Conservation (phyloP, 2,113 vertebrate genomes). For the Channa argus region DNA sequence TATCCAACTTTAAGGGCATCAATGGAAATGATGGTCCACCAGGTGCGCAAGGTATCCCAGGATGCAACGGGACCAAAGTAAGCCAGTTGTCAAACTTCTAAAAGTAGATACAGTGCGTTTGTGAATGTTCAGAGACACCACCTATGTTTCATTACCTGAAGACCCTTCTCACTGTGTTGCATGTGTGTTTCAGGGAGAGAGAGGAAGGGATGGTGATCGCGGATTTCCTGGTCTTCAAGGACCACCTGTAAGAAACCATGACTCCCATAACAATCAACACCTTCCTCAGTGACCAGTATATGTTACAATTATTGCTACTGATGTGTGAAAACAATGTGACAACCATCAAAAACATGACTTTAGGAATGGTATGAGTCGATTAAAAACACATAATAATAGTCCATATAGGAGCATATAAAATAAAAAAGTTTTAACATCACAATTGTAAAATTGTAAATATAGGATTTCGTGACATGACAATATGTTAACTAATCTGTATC, state of each 20-base stretch:
- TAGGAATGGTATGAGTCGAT: no score
- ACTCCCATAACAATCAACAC: neutral
- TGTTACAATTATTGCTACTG: neutral
- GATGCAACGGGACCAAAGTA: slow-evolving; percentile 99
- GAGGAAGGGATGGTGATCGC: slow-evolving; percentile 86
- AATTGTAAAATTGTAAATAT: neutral
- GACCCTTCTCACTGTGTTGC: slow-evolving; percentile 6
- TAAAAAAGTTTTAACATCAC: neutral
- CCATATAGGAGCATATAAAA: no score
- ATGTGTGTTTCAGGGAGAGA: slow-evolving; percentile 87
- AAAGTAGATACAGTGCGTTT: neutral
- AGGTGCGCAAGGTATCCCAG: slow-evolving; percentile 92
- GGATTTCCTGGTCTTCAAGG: slow-evolving; percentile 89
- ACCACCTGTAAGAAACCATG: slow-evolving; percentile 85
- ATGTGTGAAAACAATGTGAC: neutral
- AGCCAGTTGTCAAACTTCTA: neutral
- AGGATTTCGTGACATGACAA: neutral
- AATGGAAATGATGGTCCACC: slow-evolving; percentile 95
- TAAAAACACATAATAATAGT: no score
- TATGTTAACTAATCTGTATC: neutral
- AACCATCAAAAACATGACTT: neutral
- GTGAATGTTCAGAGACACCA: neutral
- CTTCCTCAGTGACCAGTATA: neutral
- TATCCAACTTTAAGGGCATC: slow-evolving; percentile 85
- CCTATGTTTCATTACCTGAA: neutral